phyloP scores from a whole-genome alignment of 2,888 invertebrate genomes.

The Stenodera caucasica region DNA sequence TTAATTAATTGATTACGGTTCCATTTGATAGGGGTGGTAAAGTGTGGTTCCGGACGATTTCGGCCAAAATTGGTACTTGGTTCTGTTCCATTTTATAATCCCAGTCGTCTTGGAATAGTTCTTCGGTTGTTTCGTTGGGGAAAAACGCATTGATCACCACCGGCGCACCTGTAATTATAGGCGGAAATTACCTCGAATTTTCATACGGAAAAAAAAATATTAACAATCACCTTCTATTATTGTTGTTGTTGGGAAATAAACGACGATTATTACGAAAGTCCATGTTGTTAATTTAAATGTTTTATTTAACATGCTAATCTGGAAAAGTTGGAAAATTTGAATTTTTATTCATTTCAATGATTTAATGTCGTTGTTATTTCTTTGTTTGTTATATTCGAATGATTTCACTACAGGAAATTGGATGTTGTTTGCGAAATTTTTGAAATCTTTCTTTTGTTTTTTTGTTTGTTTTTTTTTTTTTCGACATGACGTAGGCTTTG shows the following conservation, averaged over 20 bases:
- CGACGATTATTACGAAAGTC: background rate
- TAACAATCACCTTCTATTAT: slow-evolving; percentile 37
- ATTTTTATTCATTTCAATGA: background rate
- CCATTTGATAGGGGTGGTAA: slow-evolving; percentile 51
- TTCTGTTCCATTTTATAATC: slow-evolving; percentile 48
- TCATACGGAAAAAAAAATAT: too few species aligned
- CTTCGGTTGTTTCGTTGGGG: slow-evolving; percentile 27
- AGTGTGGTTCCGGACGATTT: slow-evolving; percentile 48
- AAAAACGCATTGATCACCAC: slow-evolving; percentile 31
- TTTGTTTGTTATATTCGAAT: background rate
- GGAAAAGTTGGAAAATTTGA: slow-evolving; percentile 13
- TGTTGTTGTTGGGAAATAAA: slow-evolving; percentile 31
- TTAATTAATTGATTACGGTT: slow-evolving; percentile 45
- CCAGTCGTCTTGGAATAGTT: slow-evolving; percentile 50
- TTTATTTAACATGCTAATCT: slow-evolving; percentile 34
- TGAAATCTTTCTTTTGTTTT: too few species aligned
- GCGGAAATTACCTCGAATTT: too few species aligned
- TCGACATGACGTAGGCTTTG: too few species aligned
- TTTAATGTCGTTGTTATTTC: background rate
- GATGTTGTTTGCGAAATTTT: background rate
- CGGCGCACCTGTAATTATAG: slow-evolving; percentile 37
- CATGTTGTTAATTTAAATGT: slow-evolving; percentile 34
- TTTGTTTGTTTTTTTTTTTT: too few species aligned
- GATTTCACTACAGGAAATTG: background rate
- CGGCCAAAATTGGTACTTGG: slow-evolving; percentile 46